Base-by-base conservation (phyloP, 2,113 vertebrate genomes). In the Sarotherodon lohbergeri region DNA sequence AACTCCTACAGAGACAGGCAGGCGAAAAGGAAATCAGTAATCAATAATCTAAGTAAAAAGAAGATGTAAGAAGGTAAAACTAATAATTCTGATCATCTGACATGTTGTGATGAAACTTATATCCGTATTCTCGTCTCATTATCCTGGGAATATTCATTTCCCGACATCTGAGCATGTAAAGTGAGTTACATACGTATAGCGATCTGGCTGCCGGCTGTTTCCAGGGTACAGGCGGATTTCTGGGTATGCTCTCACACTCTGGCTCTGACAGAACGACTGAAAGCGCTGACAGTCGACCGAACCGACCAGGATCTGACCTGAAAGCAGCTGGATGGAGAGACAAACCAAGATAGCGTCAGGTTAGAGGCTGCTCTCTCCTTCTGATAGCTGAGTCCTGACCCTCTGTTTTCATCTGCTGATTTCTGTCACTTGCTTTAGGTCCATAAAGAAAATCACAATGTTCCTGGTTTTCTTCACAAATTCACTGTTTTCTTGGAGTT, bases 271-370 rank as follows among this genome's bases (percentile, higher is more conserved):
- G 85, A 99, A 97, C 3, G 97, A 96, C 86, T 97, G 96, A 4
- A 98, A 97, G 83, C 96, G 98, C 93, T 99, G 98, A 95, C 99
- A 99, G 87, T 99, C 98, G 41, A 99, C 94, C 1, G 98, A 98
- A 27, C 98, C 99, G 3, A 98, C 98, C 2, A 73, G 95, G 85
- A 99, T 95, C 90, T 98, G 95, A 97, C 95, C 98, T 95, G 93
- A 81, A 34, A 94, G 80, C 94, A 96, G 19, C 94, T 94, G 91
- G 3, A 88, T 1, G 8, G 43, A 0, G 6, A 68, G 16, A 54
- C 11, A 87, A 19, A 68, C 4, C 29, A 78, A 22, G 10, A 71
- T 3, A 9, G 46, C 32, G 4, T 48, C 17, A 5, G 43, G 7
- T 56, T 4, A 61, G 34, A 41, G 5, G 22, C 56, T 32, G 14